Base-by-base conservation (phyloP, 2,113 vertebrate species). In the Zosterops lateralis region DNA sequence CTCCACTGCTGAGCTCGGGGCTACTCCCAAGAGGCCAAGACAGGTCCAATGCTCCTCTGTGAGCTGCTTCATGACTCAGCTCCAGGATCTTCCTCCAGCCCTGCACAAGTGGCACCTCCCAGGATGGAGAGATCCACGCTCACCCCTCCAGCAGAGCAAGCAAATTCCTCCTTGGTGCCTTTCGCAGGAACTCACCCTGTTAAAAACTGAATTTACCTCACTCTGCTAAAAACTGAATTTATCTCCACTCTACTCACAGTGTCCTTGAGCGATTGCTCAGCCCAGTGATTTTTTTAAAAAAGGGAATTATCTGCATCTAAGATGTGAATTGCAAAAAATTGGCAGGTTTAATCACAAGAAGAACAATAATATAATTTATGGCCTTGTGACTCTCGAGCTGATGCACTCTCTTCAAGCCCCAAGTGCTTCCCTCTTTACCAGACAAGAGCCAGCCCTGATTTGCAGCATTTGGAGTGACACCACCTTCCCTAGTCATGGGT, bases 281-380 rank as follows among this genome's bases (percentile, higher is more conserved):
- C 82, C 12, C 20, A 61, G 42, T 48, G n/a, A 21, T 66, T 82
- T 78, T 61, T 50, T 83, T 83, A 47, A 21, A 73, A 96, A 12
- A 36, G 51, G 47, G 72, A 93, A 86, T 48, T 68, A 45, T 88
- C 61, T 78, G 66, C 66, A 85, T 78, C 74, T 32, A 29, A 85
- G 78, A 64, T 60, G 58, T 66, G 84, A 91, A 92, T 28, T 72
- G 84, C 50, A 68, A 92, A 77, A 68, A 96, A 95, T 57, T 79
- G 88, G 90, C 87, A 87, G 84, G 92, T 91, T 92, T 96, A 94
- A 95, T 87, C 78, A 79, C 75, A 78, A 74, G 61, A 65, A 72
- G 83, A 93, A 88, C 61, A 89, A 71, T 84, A 84, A 87, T 6
- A 68, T 22, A 68, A 93, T 91, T 90, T 65, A 61, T 9, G 8